Evolutionary conservation across 1,140 invertebrate genomes (phyloP).

Genomic region (Zaprionus gabonicus): DNA sequence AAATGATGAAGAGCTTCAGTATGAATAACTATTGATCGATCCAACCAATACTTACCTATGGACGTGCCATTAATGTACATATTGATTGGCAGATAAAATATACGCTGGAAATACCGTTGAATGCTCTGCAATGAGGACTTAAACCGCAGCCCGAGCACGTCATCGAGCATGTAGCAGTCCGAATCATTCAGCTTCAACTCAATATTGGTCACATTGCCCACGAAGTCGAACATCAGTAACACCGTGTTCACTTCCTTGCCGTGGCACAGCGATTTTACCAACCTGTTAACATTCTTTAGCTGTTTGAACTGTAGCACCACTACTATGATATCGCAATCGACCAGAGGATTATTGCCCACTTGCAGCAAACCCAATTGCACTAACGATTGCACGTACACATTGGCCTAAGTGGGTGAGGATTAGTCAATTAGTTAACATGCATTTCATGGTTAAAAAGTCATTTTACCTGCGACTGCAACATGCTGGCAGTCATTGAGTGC

Average conservation of each 20-base stretch:
- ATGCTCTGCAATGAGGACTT: conserved; percentile 70
- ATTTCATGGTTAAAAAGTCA: background rate
- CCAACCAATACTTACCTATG: conserved; percentile 50
- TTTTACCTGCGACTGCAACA: conserved; percentile 71
- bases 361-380: conserved; percentile 74
- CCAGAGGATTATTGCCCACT: conserved; percentile 73
- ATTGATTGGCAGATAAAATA: conserved; percentile 77
- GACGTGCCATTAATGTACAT: conserved; percentile 67
- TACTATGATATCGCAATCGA: conserved; percentile 76
- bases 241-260: conserved; percentile 36
- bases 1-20: background rate
- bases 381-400: conserved; percentile 75
- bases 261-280: conserved; percentile 51
- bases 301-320: conserved; percentile 71
- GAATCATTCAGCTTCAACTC: conserved; percentile 61
- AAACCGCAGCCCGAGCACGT: conserved; percentile 70
- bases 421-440: background rate
- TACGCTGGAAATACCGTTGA: conserved; percentile 72
- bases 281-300: conserved; percentile 57
- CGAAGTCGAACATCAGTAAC: conserved; percentile 72
- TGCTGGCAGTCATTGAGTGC: conserved; percentile 63
- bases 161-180: conserved; percentile 65
- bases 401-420: conserved; percentile 44
- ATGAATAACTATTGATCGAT: background rate
- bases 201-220: conserved; percentile 68